Evolutionary conservation across 2,113 vertebrate species (phyloP), one percentile per base, ranked within the genome.

Genomic region (Harpagus bidentatus): DNA sequence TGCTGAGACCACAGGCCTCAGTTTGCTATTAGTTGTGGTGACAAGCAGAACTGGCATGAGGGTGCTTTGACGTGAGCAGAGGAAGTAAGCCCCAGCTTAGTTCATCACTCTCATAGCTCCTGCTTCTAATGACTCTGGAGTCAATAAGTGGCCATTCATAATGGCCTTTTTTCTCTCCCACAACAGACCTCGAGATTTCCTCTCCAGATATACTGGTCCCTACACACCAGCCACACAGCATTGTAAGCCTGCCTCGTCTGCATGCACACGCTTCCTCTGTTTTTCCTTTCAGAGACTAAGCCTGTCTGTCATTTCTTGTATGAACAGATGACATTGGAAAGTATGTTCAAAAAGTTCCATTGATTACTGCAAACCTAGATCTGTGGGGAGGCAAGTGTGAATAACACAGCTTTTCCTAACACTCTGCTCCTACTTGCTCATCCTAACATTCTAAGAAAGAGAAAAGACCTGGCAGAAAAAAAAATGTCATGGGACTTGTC

Each of bases 201-300:
- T 72, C 43, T 73, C 53, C 34, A 40, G 26, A 71, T 4, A 13
- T 28, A 23, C 43, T 13, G 13, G 1, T 58, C 15, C 28, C 47
- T 34, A 7, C 1, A 4, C 9, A 45, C 6, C 26, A 93, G 12
- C 25, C 13, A 43, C 25, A 43, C 5, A 55, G 21, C 7, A 0
- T 1, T 38, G 28, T 76, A 63, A 72, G 18, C 18, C 91, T 66
- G 36, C 73, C 17, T 6, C 1, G 5, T 45, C 25, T 73, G 32
- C 36, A 7, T 10, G 34, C 52, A 11, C 16, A 31, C 10, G 1
- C 10, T 31, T 53, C 52, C 28, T 53, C 43, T 48, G 7, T 5
- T 87, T 81, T 70, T 48, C 8, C 32, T 58, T 59, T 59, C 29
- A 71, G 26, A 8, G 0, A 62, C 34, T 66, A 67, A 88, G 32